A percentile compares a stretch with the other conserved stretches of the same genome.
phyloP scores from a whole-genome alignment of 2,113 vertebrate species.

The Thomomys bottae region DNA sequence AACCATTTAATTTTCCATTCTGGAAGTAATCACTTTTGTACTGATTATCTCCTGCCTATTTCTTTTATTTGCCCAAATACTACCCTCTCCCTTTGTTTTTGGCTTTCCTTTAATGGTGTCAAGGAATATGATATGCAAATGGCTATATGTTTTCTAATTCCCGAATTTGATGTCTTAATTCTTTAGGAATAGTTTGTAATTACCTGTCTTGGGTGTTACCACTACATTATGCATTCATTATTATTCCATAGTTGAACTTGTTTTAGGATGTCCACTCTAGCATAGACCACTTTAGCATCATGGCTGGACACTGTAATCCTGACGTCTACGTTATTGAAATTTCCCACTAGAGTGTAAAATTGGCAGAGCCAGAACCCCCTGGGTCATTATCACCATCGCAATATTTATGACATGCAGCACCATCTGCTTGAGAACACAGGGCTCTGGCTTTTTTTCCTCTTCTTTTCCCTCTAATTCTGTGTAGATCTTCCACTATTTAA shows the following conservation, averaged over 20 bases:
- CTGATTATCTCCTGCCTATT: background rate
- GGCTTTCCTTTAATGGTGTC: background rate
- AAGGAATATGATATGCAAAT: background rate
- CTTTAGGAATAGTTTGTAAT: slow-evolving; percentile 9
- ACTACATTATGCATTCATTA: background rate
- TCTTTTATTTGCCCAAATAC: background rate
- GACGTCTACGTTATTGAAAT: background rate
- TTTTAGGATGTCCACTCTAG: background rate
- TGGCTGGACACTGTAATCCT: background rate
- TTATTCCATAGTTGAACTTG: background rate
- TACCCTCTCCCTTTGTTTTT: background rate
- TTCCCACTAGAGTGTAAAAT: background rate
- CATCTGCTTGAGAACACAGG: slow-evolving; percentile 21
- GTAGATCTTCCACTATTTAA: background rate
- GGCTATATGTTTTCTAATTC: background rate
- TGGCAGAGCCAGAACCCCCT: background rate
- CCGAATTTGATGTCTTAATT: background rate
- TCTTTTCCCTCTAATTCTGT: background rate
- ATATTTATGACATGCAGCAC: slow-evolving; percentile 40
- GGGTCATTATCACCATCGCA: slow-evolving; percentile 27
- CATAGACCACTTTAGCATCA: background rate
- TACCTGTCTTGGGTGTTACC: background rate
- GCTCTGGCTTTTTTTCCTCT: background rate
- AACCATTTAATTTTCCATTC: background rate
- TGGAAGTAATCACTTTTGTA: slow-evolving; percentile 3